Evolutionary conservation across 2,797 vertebrate species (phyloP), one percentile per base, ranked within the genome.

Genomic region (Carcharodon carcharias): DNA sequence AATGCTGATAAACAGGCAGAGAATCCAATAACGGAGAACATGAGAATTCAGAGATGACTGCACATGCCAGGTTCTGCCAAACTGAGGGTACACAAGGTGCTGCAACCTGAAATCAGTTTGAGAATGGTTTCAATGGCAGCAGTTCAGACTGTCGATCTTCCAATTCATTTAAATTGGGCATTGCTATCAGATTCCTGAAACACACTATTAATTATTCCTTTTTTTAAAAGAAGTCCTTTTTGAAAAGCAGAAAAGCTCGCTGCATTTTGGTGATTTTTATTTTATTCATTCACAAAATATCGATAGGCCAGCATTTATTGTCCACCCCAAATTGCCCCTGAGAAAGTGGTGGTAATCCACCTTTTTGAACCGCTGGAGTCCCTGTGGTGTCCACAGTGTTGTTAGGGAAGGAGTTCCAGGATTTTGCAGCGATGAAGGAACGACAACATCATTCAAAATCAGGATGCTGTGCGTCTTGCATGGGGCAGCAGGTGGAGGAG

Each of bases 1-100:
- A 93, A 45, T 65, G 91, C 91, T 93, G 63, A 93, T n/a, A 67
- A 45, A 35, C 35, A 92, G 89, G 35, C 31, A 91, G 89, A 93
- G 21, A 45, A 67, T 40, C n/a, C 91, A 67, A 40, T 67, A 93
- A 45, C 8, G 9, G 11, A 67, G 40, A 93, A 45, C 63, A 67
- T 28, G 63, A 96, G 31, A 80, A 58, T 96, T 96, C 73, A 96
- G 31, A 45, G 3, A 65, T 93, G 6, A 67, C 21, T 67, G 61
- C n/a, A n/a, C 9, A 3, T 45, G 26, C 56, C 31, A 91, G 89
- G 40, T n/a, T 2, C n/a, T 23, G 91, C 21, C 56, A 40, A 7
- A 1, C 23, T 9, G 88, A 35, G 54, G 28, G 40, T 56, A n/a
- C 28, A 35, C 26, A 14, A 12, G 0, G 88, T 67, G 61, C 40